Conservation (phyloP, 2,888 invertebrate genomes). For the Molanna angustata region DNA sequence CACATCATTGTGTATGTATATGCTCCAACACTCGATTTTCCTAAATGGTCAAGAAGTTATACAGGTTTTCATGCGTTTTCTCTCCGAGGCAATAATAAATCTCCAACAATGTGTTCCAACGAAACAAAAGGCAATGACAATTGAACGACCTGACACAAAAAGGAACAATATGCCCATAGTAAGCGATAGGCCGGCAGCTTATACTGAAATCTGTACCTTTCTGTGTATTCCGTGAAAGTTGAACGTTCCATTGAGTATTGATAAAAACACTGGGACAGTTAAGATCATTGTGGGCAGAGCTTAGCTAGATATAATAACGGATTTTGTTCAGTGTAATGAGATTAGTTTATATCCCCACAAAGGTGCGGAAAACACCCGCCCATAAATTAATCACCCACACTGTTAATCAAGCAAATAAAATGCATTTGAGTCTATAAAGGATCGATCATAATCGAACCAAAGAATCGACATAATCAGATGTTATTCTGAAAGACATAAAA, state of each 20-base stretch:
- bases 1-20: not conserved
- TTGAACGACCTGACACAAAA: no score
- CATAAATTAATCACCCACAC: not conserved
- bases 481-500: no score
- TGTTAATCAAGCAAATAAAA: no score
- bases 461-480: not conserved
- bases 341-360: conserved; percentile 10
- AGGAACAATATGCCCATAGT: no score
- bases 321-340: conserved; percentile 11
- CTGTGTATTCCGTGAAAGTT: no score
- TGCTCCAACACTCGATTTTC: not conserved
- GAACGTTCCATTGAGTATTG: no score
- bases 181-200: no score
- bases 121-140: conserved; percentile 3
- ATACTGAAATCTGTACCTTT: no score
- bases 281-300: conserved; percentile 11
- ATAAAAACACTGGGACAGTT: no score
- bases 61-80: conserved; percentile 11
- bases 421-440: not conserved
- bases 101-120: no score
- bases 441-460: not conserved
- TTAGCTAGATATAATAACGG: conserved; percentile 8
- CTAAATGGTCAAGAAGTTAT: not conserved
- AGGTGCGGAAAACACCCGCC: not conserved
- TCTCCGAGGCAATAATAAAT: conserved; percentile 10